Percentiles rank a stretch among this genome's conserved stretches.
phyloP scores from a whole-genome alignment of 2,113 vertebrate genomes.

The Rhinopomastus cyanomelas region DNA sequence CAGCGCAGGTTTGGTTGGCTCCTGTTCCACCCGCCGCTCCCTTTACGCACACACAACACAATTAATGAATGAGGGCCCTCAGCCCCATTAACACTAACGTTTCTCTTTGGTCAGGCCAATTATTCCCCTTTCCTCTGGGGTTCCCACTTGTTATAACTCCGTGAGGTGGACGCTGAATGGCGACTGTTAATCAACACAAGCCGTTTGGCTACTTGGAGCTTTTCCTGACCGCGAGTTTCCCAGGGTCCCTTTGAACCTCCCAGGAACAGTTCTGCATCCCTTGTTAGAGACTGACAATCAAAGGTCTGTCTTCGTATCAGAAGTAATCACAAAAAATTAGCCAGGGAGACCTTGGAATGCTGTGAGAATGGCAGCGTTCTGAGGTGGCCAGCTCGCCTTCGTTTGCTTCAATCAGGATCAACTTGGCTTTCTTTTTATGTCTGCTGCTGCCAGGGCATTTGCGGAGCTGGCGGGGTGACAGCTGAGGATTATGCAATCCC shows the following conservation, averaged over 20 bases:
- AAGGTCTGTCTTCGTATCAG: constrained; percentile 66
- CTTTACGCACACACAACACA: background rate
- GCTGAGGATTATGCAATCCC: constrained; percentile 27
- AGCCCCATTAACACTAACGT: constrained; percentile 36
- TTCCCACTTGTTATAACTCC: constrained; percentile 41
- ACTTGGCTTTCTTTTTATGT: constrained; percentile 59
- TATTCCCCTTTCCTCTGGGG: background rate
- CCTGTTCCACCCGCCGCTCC: background rate
- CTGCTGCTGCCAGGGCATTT: constrained; percentile 33
- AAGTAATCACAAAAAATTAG: constrained; percentile 52
- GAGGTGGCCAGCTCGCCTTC: constrained; percentile 63
- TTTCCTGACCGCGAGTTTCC: constrained; percentile 13
- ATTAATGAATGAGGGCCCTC: constrained; percentile 40
- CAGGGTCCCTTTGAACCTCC: constrained; percentile 54
- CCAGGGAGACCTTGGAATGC: constrained; percentile 40
- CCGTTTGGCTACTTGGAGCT: constrained; percentile 23
- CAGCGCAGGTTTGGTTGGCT: background rate
- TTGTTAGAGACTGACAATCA: constrained; percentile 68
- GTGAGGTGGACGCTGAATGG: constrained; percentile 41
- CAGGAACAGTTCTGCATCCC: constrained; percentile 35
- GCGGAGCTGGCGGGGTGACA: constrained; percentile 37
- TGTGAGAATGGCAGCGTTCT: constrained; percentile 38
- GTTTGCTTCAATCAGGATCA: constrained; percentile 69
- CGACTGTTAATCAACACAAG: constrained; percentile 33
- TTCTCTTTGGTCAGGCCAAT: background rate